These are phyloP conservation scores for Halcyon chelicuti DNA, from an alignment of 2,797 vertebrate genomes.

Conservation along the genomic window DNA sequence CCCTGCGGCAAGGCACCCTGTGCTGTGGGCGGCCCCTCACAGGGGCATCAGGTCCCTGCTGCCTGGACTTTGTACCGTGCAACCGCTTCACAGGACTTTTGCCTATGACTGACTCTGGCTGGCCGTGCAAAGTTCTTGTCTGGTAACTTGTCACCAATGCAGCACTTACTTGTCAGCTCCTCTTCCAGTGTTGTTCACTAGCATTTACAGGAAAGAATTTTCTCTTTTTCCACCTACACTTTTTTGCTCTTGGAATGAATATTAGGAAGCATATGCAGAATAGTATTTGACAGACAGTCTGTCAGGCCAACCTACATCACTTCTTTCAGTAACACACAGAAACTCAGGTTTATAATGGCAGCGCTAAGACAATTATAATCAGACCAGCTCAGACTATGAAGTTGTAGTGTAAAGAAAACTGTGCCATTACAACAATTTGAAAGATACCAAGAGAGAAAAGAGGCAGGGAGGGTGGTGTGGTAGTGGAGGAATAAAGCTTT, in stretches of 20 bases:
- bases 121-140: background rate
- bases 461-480: background rate
- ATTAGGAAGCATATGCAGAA: background rate
- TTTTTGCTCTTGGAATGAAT: background rate
- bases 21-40: background rate
- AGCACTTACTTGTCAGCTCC: background rate
- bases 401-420: background rate
- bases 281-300: background rate
- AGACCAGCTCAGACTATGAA: background rate
- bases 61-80: accelerated
- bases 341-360: background rate
- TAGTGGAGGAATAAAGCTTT: background rate
- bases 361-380: background rate
- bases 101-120: accelerated
- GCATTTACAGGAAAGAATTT: background rate
- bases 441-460: conserved; percentile 1
- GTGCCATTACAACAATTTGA: background rate
- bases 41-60: too few relatives aligned
- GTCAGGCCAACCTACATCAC: background rate
- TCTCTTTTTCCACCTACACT: background rate
- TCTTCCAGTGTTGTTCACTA: background rate
- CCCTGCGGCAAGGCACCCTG: background rate
- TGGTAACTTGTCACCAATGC: background rate
- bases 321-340: background rate
- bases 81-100: accelerated